A percentile compares a stretch with the other conserved stretches of the same genome.
These are phyloP conservation scores for Falco cherrug DNA, from an alignment of 2,797 vertebrate species.

Conservation along the genomic window DNA sequence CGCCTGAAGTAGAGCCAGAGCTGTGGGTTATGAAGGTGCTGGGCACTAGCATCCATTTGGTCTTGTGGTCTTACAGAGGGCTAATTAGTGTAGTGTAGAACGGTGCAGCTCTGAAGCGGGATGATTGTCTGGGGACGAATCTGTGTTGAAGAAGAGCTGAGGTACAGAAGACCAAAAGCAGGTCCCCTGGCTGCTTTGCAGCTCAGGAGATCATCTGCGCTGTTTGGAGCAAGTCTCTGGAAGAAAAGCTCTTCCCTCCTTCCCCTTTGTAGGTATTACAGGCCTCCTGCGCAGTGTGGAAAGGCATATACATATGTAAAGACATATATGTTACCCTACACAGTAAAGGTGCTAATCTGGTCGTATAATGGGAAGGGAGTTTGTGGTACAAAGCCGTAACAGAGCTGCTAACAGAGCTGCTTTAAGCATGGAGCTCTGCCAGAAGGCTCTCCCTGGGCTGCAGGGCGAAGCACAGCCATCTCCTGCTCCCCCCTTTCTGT, in stretches of 20 bases:
- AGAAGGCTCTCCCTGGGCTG: not conserved
- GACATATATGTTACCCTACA: not conserved
- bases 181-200: not conserved
- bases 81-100: not conserved
- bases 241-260: not conserved
- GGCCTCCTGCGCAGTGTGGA: not conserved
- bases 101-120: not conserved
- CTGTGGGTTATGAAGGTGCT: not conserved
- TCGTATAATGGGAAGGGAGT: not conserved
- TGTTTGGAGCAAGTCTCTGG: not conserved
- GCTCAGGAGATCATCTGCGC: not conserved
- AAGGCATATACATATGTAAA: not conserved
- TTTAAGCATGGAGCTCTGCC: not conserved
- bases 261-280: not conserved
- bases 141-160: not conserved
- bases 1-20: not conserved
- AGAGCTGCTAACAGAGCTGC: not conserved
- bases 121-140: not conserved
- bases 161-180: not conserved
- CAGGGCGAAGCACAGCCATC: not conserved
- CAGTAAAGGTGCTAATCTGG: not conserved
- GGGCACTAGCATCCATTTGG: not conserved
- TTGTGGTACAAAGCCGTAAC: not conserved
- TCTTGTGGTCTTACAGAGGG: not conserved
- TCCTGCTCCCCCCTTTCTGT: not conserved